Conservation (phyloP, 1,140 invertebrate genomes). For the Scylla paramamosain region DNA sequence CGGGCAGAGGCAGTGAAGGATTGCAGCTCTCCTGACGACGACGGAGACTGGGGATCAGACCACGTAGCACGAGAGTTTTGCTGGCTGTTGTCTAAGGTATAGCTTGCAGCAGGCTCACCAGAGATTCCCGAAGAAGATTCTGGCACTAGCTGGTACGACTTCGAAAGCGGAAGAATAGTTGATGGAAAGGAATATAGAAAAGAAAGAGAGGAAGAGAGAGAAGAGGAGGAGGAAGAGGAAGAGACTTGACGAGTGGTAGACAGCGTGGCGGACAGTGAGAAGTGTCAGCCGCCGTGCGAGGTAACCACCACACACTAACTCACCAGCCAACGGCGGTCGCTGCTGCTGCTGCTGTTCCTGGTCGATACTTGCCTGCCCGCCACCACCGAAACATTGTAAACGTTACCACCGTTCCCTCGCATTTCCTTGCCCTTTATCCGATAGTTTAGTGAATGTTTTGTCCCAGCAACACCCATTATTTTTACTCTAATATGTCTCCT, state of each 20-base stretch:
- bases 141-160: conserved; percentile 61
- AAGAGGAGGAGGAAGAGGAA: conserved; percentile 66
- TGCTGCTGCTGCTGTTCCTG: conserved; percentile 45
- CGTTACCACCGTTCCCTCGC: background rate
- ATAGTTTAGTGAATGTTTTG: too few species aligned
- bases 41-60: conserved; percentile 15
- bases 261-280: conserved; percentile 60
- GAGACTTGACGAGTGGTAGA: conserved; percentile 62
- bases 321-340: background rate
- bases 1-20: conserved; percentile 31
- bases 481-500: background rate
- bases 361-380: background rate
- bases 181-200: conserved; percentile 56
- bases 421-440: background rate
- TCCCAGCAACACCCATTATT: background rate
- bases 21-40: background rate
- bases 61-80: conserved; percentile 44
- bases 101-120: background rate
- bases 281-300: conserved; percentile 39
- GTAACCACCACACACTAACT: conserved; percentile 62
- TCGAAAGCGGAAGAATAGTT: conserved; percentile 33
- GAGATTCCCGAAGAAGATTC: background rate
- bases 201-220: conserved; percentile 63
- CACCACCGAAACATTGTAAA: conserved; percentile 38
- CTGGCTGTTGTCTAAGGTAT: conserved; percentile 32